phyloP scores from a whole-genome alignment of 2,797 vertebrate genomes.

The Chaetophractus vellerosus region DNA sequence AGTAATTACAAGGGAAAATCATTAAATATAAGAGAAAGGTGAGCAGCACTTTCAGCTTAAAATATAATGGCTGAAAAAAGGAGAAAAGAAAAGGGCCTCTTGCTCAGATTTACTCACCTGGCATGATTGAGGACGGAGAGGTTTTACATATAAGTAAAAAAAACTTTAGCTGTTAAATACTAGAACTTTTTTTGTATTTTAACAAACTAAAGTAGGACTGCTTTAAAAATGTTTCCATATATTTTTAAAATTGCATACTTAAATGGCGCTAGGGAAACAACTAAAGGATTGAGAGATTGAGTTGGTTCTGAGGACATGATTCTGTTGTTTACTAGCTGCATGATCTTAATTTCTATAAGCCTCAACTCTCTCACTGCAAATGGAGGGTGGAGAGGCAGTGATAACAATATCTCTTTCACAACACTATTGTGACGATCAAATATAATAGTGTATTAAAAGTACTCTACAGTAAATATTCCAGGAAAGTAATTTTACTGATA shows the following conservation, averaged over 20 bases:
- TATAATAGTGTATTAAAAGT: neutral
- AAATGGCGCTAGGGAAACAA: neutral
- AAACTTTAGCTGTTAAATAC: neutral
- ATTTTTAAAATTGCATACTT: constrained; percentile 20
- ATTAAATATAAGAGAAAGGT: neutral
- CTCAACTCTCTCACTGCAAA: neutral
- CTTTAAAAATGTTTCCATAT: constrained; percentile 14
- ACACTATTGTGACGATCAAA: neutral
- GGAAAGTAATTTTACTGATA: constrained; percentile 25
- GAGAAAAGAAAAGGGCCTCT: neutral
- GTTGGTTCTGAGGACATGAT: neutral
- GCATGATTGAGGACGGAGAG: neutral
- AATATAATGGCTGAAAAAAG: neutral
- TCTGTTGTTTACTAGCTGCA: constrained; percentile 23
- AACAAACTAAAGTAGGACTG: neutral
- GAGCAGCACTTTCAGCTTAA: neutral
- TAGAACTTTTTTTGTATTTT: neutral
- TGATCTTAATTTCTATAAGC: neutral
- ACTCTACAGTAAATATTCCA: neutral
- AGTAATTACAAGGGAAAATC: neutral
- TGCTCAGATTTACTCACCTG: neutral
- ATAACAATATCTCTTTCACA: neutral
- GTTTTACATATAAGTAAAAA: neutral
- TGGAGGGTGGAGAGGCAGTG: neutral
- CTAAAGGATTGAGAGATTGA: neutral